Evolutionary conservation across 2,113 vertebrate genomes (phyloP).

Genomic region (Paraplagusia blochii): DNA sequence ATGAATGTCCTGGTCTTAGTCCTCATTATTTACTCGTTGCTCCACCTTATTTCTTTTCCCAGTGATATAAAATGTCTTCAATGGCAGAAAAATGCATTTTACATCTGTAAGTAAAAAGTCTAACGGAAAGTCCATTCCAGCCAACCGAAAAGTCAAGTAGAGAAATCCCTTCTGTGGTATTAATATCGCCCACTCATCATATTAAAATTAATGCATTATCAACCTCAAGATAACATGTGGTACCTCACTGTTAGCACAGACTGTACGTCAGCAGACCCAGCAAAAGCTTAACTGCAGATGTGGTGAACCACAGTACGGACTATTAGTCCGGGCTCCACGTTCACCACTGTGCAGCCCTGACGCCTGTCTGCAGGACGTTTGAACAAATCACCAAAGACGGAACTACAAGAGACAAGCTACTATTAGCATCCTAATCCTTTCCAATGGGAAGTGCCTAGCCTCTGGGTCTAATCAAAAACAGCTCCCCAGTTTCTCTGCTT

Average conservation of each 20-base stretch:
- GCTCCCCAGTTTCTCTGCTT: conserved; percentile 53
- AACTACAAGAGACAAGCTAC: conserved; percentile 42
- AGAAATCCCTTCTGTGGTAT: conserved; percentile 52
- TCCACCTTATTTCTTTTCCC: conserved; percentile 43
- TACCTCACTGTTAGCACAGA: conserved; percentile 57
- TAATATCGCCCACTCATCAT: conserved; percentile 62
- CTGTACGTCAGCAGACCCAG: conserved; percentile 49
- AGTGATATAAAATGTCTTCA: conserved; percentile 8
- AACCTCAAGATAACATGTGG: conserved; percentile 56
- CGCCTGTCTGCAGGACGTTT: conserved; percentile 56
- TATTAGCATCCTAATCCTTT: conserved; percentile 66
- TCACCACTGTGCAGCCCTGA: conserved; percentile 41
- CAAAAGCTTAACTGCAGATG: conserved; percentile 56
- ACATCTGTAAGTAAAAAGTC: conserved; percentile 30
- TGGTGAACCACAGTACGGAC: conserved; percentile 62
- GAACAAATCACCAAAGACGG: conserved; percentile 30
- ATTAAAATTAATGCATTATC: conserved; percentile 70
- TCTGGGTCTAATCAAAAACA: conserved; percentile 75
- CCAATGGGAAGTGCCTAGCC: conserved; percentile 53
- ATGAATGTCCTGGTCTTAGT: neutral
- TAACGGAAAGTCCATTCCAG: conserved; percentile 48
- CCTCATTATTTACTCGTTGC: conserved; percentile 26
- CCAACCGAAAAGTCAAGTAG: conserved; percentile 24
- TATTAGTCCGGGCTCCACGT: conserved; percentile 54
- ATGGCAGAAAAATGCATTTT: conserved; percentile 42